These are phyloP conservation scores for Lonchura striata DNA, from an alignment of 2,113 vertebrate species.

Conservation along the genomic window DNA sequence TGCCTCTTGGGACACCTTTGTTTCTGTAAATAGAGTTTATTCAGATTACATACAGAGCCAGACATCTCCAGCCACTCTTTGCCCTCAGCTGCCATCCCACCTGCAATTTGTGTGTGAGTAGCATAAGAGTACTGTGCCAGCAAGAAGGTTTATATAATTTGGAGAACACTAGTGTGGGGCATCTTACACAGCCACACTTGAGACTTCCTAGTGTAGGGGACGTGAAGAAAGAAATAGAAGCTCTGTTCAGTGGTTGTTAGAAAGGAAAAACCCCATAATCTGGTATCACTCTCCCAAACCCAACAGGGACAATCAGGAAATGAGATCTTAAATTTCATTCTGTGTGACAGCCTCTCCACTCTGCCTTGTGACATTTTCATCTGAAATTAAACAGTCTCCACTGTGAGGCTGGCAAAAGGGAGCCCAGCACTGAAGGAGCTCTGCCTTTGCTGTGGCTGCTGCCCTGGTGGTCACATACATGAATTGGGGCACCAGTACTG, in stretches of 20 bases:
- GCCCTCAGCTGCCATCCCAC: background rate
- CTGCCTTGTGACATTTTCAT: background rate
- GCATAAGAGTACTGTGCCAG: background rate
- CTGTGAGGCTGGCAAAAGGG: background rate
- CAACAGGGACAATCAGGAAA: background rate
- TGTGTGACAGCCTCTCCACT: background rate
- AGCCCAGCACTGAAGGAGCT: background rate
- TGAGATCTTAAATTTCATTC: background rate
- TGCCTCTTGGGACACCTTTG: background rate
- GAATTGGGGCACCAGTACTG: fast-evolving
- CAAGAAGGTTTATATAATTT: background rate
- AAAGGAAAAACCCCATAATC: background rate
- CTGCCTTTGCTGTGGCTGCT: background rate
- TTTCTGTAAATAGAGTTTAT: background rate
- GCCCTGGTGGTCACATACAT: fast-evolving
- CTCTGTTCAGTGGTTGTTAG: background rate
- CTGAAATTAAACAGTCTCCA: background rate
- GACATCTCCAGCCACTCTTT: background rate
- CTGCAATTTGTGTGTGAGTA: background rate
- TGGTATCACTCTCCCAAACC: background rate
- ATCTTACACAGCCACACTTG: background rate
- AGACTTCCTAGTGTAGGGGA: background rate
- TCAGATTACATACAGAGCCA: background rate
- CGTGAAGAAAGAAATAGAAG: background rate
- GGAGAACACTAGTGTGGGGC: background rate